phyloP scores from a whole-genome alignment of 2,113 vertebrate genomes.

The Oncorhynchus gorbuscha region DNA sequence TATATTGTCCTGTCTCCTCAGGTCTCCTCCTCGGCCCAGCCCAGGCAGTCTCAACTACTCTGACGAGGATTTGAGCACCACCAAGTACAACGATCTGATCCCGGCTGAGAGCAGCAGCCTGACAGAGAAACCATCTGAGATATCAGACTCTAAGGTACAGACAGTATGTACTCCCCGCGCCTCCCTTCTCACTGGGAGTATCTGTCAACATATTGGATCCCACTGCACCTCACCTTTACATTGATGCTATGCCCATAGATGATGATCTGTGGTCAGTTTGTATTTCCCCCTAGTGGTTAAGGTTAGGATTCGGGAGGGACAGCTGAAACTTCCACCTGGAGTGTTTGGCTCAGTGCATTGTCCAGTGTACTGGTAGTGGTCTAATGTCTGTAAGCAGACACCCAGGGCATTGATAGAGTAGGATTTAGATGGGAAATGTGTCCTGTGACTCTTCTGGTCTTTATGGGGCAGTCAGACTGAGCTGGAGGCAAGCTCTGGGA shows the following conservation, averaged over 20 bases:
- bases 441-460: too few species aligned
- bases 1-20: conserved; percentile 36
- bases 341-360: too few species aligned
- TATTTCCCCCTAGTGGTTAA: neutral
- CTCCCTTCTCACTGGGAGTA: too few species aligned
- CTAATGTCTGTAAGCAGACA: neutral
- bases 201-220: too few species aligned
- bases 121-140: conserved; percentile 92
- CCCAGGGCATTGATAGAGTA: neutral
- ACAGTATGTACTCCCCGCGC: too few species aligned
- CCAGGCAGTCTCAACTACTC: conserved; percentile 96
- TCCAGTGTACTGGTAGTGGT: too few species aligned
- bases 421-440: too few species aligned
- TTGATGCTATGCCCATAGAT: too few species aligned
- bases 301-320: too few species aligned
- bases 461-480: neutral
- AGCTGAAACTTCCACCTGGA: too few species aligned
- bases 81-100: conserved; percentile 92
- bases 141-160: conserved; percentile 94
- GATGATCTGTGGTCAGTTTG: conserved; percentile 2
- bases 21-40: conserved; percentile 93
- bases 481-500: neutral
- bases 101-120: conserved; percentile 95
- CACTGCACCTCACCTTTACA: too few species aligned
- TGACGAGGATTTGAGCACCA: conserved; percentile 92